Percentiles rank a stretch among this genome's conserved stretches.
Conservation (phyloP, 64 coral and sea anemone species). For the Hydrozoanthus tunicans region DNA sequence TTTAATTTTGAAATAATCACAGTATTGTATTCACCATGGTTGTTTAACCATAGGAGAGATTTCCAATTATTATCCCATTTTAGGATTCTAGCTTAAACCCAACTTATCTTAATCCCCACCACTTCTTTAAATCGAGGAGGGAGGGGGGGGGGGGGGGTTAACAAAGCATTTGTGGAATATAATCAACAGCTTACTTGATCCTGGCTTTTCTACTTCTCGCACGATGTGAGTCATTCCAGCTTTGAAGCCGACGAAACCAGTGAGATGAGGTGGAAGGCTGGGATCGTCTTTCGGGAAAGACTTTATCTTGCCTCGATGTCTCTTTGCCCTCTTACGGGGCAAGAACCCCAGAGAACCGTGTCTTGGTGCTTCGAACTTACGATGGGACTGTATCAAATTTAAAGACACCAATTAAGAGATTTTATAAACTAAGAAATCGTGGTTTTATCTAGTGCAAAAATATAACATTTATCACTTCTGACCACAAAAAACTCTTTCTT, state of each 20-base stretch:
- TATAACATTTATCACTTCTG: no score
- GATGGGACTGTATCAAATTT: conserved; percentile 77
- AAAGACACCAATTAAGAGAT: background rate
- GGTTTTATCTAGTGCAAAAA: no score
- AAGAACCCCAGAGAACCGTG: conserved; percentile 97
- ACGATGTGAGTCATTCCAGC: conserved; percentile 99
- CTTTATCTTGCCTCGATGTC: conserved; percentile 94
- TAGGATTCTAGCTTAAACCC: background rate
- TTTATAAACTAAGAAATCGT: background rate
- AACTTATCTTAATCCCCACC: no score
- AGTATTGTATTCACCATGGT: no score
- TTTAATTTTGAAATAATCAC: no score
- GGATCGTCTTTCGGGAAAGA: conserved; percentile 95
- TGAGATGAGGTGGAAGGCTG: conserved; percentile 93
- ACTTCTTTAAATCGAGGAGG: no score
- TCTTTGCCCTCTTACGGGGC: conserved; percentile 91
- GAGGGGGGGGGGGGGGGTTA: background rate
- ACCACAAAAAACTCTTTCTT: no score
- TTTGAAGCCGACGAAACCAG: conserved; percentile 97
- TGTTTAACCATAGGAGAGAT: no score
- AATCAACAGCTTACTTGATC: conserved; percentile 73
- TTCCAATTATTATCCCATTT: background rate
- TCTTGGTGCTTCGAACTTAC: conserved; percentile 96
- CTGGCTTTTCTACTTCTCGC: conserved; percentile 96
- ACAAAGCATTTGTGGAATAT: background rate